Conservation (phyloP, 2,113 vertebrate species). For the Rattus norvegicus region GRCr8 NC_086030.1:43647501-43648000, state of each 20-base stretch:
- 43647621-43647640: too few species aligned
- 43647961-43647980: neutral
- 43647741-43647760: neutral
- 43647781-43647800: neutral
- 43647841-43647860: neutral
- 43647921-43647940: neutral
- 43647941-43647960: neutral
- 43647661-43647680: too few species aligned
- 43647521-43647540: neutral
- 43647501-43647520: slow-evolving; percentile 28
- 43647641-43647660: too few species aligned
- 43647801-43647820: neutral
- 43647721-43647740: slow-evolving; percentile 10
- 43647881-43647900: neutral
- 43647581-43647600: too few species aligned
- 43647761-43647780: slow-evolving; percentile 15
- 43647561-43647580: too few species aligned
- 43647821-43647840: neutral
- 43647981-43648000: neutral
- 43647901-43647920: neutral
- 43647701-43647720: neutral
- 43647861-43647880: neutral
- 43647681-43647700: too few species aligned
- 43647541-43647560: neutral
- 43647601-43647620: too few species aligned